Conservation (phyloP, 1,140 invertebrate species). For the Trichonephila clavata region DNA sequence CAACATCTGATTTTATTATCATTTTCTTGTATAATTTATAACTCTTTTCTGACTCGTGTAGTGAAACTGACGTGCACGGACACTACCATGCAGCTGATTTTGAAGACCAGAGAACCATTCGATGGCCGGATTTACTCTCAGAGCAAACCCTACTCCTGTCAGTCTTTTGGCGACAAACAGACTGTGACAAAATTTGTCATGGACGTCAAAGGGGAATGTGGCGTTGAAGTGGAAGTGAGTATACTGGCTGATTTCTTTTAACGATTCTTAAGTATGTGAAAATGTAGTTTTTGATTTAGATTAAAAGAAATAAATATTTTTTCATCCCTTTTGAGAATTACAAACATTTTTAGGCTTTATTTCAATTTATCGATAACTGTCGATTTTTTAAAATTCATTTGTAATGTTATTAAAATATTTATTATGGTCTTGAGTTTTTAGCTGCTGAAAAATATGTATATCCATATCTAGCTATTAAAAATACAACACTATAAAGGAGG, state of each 20-base stretch:
- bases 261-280: too few species aligned
- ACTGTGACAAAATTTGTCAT: constrained; percentile 82
- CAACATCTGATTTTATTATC: background rate
- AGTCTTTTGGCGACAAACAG: constrained; percentile 81
- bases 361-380: too few species aligned
- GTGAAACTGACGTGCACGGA: constrained; percentile 82
- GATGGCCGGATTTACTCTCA: constrained; percentile 80
- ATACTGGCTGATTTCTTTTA: background rate
- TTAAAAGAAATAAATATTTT: too few species aligned
- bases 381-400: too few species aligned
- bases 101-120: constrained; percentile 83
- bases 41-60: background rate
- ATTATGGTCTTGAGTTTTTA: too few species aligned
- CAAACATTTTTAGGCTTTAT: too few species aligned
- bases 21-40: background rate
- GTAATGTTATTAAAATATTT: too few species aligned
- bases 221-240: constrained; percentile 73
- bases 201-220: constrained; percentile 79
- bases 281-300: too few species aligned
- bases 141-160: constrained; percentile 79
- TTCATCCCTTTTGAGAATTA: too few species aligned
- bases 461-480: too few species aligned
- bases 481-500: too few species aligned
- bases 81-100: constrained; percentile 81
- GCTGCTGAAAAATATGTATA: too few species aligned